Base-by-base conservation (phyloP, 2,888 invertebrate species). In the Mycogona germanica region DNA sequence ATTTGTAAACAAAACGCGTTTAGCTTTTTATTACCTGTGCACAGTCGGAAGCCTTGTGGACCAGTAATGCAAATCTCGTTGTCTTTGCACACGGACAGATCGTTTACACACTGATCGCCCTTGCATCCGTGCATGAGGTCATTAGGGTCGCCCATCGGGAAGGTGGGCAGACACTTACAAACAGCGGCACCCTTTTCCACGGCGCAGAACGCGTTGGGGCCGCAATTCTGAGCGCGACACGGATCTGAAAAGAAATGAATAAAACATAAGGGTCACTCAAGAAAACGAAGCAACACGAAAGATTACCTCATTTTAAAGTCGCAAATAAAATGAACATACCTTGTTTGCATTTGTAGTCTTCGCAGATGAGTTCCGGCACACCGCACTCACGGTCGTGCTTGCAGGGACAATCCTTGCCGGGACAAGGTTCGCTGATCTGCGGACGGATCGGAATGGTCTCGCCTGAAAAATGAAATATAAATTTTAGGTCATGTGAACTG, bases 151-250 rank as follows among this genome's bases (percentile, higher is more conserved):
- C 62, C 62, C 48, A 59, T 59, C 45, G 54, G 58, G 42, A 55
- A 57, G 61, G 84, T 85, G 45, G 82, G 77, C 6, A 79, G 78
- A 65, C 92, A 92, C 53, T 81, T 78, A 65, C 92, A 92, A 7
- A 80, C 76, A 0, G 88, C 84, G 63, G 78, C 80, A 17, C 80
- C 81, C 0, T 68, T 63, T 62, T 83, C 78, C 32, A 84, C 74
- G 63, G 76, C 77, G 65, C 92, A 92, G 1, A 88, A 70, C 2
- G 91, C 88, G 68, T 91, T 91, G 0, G 89, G 88, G 12, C 91
- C 91, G 66, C 91, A 91, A 64, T 88, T 87, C 30, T 86, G 75
- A 71, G 87, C 87, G 59, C 82, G 81, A 65, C 91, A 92, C 0
- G 84, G 85, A 66, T 89, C 87, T 2, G 87, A 17, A 9, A 28